phyloP scores from a whole-genome alignment of 2,888 invertebrate genomes.

The Standfussiana lucernea region DNA sequence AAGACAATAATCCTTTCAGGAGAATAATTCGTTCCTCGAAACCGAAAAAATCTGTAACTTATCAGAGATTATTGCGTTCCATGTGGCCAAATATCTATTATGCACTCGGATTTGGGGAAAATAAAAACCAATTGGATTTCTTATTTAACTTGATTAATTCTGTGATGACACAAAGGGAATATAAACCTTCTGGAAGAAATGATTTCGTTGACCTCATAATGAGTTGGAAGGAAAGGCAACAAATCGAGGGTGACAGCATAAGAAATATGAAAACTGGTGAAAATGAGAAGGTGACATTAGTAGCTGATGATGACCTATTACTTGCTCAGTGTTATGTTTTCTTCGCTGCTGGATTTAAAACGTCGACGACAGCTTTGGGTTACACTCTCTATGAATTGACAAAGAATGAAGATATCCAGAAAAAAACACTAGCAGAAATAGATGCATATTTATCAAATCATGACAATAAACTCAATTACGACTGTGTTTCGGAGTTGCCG shows the following conservation, averaged over 20 bases:
- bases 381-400: conserved; percentile 47
- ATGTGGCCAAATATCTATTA: background rate
- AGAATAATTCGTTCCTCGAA: background rate
- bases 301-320: conserved; percentile 47
- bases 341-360: conserved; percentile 61
- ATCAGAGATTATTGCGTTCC: background rate
- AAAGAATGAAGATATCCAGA: conserved; percentile 46
- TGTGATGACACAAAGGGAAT: conserved; percentile 46
- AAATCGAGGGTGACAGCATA: conserved; percentile 70
- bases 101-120: background rate
- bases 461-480: background rate
- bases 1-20: background rate
- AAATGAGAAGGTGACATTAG: conserved; percentile 39
- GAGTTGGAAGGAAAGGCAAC: conserved; percentile 54
- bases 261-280: conserved; percentile 40
- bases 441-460: background rate
- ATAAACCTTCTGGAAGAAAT: conserved; percentile 49
- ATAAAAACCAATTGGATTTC: conserved; percentile 24
- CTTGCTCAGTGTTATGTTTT: conserved; percentile 57
- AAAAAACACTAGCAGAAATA: conserved; percentile 41
- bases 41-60: background rate
- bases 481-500: background rate
- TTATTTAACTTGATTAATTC: conserved; percentile 50
- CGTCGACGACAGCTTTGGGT: conserved; percentile 48
- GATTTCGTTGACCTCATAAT: conserved; percentile 65